phyloP scores from a whole-genome alignment of 1,140 invertebrate species.

The Neotoxoptera formosana region DNA sequence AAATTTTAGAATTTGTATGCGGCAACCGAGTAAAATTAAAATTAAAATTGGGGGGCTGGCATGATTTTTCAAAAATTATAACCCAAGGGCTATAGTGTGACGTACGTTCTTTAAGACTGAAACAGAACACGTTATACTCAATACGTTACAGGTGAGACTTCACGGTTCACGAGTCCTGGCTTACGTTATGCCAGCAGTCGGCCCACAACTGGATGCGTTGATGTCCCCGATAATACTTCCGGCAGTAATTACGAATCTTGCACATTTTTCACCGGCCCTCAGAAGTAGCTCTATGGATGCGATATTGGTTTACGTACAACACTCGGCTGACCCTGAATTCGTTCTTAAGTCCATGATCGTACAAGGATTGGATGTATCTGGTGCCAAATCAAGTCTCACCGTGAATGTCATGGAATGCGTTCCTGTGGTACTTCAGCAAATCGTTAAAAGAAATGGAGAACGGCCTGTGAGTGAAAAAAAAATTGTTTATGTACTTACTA shows the following conservation, averaged over 20 bases:
- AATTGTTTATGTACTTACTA: not conserved
- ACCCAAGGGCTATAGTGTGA: too few species aligned
- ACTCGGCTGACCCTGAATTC: conserved; percentile 68
- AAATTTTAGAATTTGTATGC: not conserved
- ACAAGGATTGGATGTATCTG: conserved; percentile 68
- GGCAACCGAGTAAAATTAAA: not conserved
- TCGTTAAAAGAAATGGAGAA: conserved; percentile 42
- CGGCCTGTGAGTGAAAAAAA: conserved; percentile 26
- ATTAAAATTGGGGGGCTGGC: not conserved
- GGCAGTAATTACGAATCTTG: conserved; percentile 76
- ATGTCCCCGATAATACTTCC: conserved; percentile 68
- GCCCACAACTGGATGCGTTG: conserved; percentile 69
- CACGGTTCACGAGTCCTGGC: conserved; percentile 78
- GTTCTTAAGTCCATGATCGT: conserved; percentile 71
- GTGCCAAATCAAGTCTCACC: conserved; percentile 59
- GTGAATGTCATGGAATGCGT: conserved; percentile 62
- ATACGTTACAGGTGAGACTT: conserved; percentile 65
- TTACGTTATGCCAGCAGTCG: conserved; percentile 75
- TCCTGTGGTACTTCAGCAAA: conserved; percentile 63
- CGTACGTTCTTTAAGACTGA: too few species aligned
- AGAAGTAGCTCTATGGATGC: conserved; percentile 77
- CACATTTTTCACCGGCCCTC: conserved; percentile 77
- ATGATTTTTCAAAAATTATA: too few species aligned
- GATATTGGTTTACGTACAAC: conserved; percentile 72
- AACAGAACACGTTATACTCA: not conserved